phyloP scores from a whole-genome alignment of 2,113 vertebrate genomes.

The Bungarus multicinctus region DNA sequence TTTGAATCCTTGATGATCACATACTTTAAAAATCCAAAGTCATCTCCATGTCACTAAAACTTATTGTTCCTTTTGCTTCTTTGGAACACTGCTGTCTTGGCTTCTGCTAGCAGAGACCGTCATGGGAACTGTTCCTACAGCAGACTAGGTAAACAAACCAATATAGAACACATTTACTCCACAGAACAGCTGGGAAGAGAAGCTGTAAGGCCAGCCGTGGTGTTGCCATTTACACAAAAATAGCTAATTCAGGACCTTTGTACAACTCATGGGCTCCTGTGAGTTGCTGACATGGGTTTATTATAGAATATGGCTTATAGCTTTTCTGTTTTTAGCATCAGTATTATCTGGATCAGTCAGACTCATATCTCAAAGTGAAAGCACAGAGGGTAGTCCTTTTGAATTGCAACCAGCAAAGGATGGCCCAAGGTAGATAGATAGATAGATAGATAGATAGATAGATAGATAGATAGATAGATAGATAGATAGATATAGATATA shows the following conservation, averaged over 20 bases:
- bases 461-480: too few relatives aligned
- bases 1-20: not conserved
- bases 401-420: not conserved
- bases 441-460: too few relatives aligned
- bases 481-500: too few relatives aligned
- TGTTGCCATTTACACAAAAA: constrained; percentile 67
- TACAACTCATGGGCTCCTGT: constrained; percentile 5
- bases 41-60: constrained; percentile 11
- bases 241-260: constrained; percentile 53
- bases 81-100: constrained; percentile 41
- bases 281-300: constrained; percentile 6
- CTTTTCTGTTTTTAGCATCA: constrained; percentile 32
- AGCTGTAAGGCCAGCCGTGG: constrained; percentile 56
- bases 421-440: not conserved
- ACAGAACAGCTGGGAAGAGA: constrained; percentile 62
- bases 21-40: not conserved
- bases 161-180: constrained; percentile 64
- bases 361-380: constrained; percentile 1
- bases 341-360: constrained; percentile 3
- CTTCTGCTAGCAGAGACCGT: constrained; percentile 44
- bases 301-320: not conserved
- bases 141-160: constrained; percentile 71
- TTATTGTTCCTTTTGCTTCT: not conserved
- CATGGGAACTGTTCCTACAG: constrained; percentile 73
- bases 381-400: not conserved